Evolutionary conservation across 2,888 invertebrate species (phyloP).

Genomic region (Drosophila formosana): DNA sequence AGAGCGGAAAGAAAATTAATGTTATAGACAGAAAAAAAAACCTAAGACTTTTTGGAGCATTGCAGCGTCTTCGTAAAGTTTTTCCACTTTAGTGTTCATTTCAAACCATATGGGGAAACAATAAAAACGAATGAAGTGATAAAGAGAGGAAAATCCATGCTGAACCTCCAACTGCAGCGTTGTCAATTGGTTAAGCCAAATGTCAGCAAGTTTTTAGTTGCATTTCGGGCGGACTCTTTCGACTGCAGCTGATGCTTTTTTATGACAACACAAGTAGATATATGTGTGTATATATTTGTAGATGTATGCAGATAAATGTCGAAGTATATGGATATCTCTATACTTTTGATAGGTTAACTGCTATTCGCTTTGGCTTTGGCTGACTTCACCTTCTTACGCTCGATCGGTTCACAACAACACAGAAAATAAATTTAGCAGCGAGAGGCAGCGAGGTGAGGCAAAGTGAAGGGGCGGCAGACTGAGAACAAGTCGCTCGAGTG

Average conservation of each 20-base stretch:
- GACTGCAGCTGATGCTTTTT: constrained; percentile 35
- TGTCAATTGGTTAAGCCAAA: constrained; percentile 63
- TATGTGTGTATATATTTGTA: not conserved
- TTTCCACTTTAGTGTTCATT: constrained; percentile 15
- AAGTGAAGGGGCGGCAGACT: not conserved
- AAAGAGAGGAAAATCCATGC: constrained; percentile 7
- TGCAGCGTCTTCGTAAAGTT: constrained; percentile 1
- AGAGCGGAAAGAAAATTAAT: not conserved
- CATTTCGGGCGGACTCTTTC: constrained; percentile 33
- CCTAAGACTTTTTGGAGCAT: not conserved
- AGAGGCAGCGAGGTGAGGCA: not conserved
- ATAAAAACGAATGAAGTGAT: not conserved
- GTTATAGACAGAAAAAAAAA: constrained; percentile 7
- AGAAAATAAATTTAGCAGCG: constrained; percentile 12
- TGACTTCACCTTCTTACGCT: constrained; percentile 73
- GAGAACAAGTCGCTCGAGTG: constrained; percentile 36
- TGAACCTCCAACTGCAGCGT: constrained; percentile 49
- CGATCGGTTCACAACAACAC: constrained; percentile 55
- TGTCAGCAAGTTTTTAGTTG: constrained; percentile 73
- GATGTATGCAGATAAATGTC: constrained; percentile 9
- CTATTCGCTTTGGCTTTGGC: constrained; percentile 62
- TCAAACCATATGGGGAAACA: constrained; percentile 14
- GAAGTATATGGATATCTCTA: constrained; percentile 36
- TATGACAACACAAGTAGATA: constrained; percentile 22
- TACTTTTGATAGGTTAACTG: constrained; percentile 75